These are phyloP conservation scores for Brachystomella parvula DNA, from an alignment of 1,140 invertebrate genomes.

Conservation along the genomic window DNA sequence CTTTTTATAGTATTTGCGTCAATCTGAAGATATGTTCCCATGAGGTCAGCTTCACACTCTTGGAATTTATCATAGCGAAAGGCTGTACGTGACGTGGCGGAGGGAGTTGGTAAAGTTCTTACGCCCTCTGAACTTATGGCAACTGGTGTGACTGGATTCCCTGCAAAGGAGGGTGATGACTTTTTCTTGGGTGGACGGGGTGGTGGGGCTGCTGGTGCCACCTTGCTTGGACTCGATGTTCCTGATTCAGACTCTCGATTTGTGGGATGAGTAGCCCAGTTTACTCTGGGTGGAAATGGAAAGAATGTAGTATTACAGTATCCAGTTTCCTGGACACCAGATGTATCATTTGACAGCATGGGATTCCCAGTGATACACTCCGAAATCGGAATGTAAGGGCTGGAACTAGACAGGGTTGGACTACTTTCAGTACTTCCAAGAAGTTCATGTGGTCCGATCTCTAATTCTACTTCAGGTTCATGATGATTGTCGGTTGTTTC, in stretches of 20 bases:
- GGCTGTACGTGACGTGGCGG: conserved; percentile 49
- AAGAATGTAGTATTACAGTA: conserved; percentile 30
- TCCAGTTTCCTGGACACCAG: conserved; percentile 7
- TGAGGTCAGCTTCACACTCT: conserved; percentile 26
- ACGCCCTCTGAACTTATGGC: conserved; percentile 37
- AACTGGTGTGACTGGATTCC: conserved; percentile 20
- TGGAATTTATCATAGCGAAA: conserved; percentile 46
- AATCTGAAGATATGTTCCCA: conserved; percentile 34
- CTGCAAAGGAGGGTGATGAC: conserved; percentile 18
- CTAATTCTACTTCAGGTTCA: conserved; percentile 11
- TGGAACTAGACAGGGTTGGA: conserved; percentile 43
- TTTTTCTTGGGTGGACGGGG: conserved; percentile 62
- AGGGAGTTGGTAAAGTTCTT: conserved; percentile 61
- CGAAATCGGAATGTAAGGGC: conserved; percentile 53
- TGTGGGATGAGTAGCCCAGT: conserved; percentile 30
- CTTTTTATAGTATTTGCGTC: conserved; percentile 23
- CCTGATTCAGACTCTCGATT: conserved; percentile 39
- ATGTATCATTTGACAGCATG: conserved; percentile 39
- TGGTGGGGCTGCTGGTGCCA: conserved; percentile 50
- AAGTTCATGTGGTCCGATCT: background rate
- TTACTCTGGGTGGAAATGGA: conserved; percentile 35
- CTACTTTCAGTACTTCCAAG: conserved; percentile 39
- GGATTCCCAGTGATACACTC: conserved; percentile 80
- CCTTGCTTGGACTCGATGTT: conserved; percentile 39
- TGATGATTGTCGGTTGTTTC: conserved; percentile 28